A percentile compares a stretch with the other conserved stretches of the same genome.
These are phyloP conservation scores for Auanema freiburgensis DNA, from an alignment of 2,888 invertebrate species.

Conservation along the genomic window DNA sequence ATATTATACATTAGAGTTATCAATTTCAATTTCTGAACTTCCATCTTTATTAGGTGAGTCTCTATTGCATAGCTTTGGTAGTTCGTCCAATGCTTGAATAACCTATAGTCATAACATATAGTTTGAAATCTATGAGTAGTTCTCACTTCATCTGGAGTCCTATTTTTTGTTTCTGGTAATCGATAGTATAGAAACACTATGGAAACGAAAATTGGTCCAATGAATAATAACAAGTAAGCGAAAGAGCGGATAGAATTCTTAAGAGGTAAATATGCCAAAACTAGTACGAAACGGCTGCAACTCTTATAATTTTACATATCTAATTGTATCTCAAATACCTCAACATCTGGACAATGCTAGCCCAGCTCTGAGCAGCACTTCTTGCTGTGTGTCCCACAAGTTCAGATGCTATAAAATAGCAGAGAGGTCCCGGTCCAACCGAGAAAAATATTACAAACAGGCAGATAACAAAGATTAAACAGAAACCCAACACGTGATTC, in stretches of 20 bases:
- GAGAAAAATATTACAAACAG: conserved; percentile 53
- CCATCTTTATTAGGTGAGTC: too few species aligned
- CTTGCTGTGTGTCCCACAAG: conserved; percentile 50
- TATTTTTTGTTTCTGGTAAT: conserved; percentile 57
- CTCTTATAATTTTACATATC: too few species aligned
- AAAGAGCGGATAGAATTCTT: conserved; percentile 45
- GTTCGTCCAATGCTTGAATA: too few species aligned
- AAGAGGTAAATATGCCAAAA: conserved; percentile 50
- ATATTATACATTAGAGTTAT: too few species aligned
- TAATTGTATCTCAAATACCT: too few species aligned
- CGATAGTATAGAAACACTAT: conserved; percentile 49
- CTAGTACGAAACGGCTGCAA: conserved; percentile 50
- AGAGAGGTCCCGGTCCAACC: conserved; percentile 55
- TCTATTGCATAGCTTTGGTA: too few species aligned
- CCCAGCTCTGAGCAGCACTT: conserved; percentile 56
- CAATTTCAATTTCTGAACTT: too few species aligned
- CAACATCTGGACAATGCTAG: conserved; percentile 52
- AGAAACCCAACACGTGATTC: conserved; percentile 40
- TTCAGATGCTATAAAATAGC: conserved; percentile 56
- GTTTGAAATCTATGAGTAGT: too few species aligned
- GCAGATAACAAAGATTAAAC: conserved; percentile 46
- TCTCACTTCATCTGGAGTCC: conserved; percentile 35
- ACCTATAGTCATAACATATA: too few species aligned
- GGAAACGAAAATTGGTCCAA: conserved; percentile 46
- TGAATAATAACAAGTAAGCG: conserved; percentile 51